Evolutionary conservation across 2,888 invertebrate species (phyloP).

Genomic region (Lasioglossum marginatum): DNA sequence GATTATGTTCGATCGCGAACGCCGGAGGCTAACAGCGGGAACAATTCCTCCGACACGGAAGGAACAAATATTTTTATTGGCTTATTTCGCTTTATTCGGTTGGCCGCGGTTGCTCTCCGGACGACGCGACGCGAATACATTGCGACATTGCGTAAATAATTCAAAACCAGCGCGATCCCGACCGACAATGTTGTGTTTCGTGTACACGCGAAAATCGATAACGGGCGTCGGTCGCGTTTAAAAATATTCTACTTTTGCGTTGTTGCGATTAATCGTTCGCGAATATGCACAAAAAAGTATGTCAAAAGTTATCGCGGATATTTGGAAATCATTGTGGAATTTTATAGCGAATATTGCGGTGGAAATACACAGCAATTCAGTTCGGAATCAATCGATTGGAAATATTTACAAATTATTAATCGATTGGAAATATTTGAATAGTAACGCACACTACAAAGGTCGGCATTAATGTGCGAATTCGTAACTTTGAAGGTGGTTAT

Average conservation of each 20-base stretch:
- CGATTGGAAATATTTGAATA: background rate
- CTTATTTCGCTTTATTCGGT: background rate
- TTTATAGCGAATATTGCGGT: background rate
- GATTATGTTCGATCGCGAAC: conserved; percentile 35
- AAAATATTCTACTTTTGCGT: background rate
- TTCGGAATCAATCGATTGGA: background rate
- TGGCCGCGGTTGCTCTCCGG: background rate
- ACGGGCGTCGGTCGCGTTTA: background rate
- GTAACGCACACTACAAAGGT: background rate
- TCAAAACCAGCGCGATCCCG: background rate
- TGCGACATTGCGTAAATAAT: background rate
- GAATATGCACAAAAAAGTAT: background rate
- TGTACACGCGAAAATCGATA: conserved; percentile 2
- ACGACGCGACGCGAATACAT: background rate
- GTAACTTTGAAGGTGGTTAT: background rate
- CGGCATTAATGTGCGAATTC: background rate
- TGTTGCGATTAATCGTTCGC: background rate
- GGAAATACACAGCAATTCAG: background rate
- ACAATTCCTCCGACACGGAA: background rate
- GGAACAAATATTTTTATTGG: background rate
- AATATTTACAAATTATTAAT: too few relatives aligned
- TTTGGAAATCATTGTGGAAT: background rate
- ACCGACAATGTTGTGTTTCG: conserved; percentile 4
- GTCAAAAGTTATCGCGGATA: background rate
- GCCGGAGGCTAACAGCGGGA: background rate